Percentiles rank a stretch among this genome's conserved stretches.
Conservation (phyloP, 2,888 invertebrate genomes). For the Cryptocheilus praepositus region DNA sequence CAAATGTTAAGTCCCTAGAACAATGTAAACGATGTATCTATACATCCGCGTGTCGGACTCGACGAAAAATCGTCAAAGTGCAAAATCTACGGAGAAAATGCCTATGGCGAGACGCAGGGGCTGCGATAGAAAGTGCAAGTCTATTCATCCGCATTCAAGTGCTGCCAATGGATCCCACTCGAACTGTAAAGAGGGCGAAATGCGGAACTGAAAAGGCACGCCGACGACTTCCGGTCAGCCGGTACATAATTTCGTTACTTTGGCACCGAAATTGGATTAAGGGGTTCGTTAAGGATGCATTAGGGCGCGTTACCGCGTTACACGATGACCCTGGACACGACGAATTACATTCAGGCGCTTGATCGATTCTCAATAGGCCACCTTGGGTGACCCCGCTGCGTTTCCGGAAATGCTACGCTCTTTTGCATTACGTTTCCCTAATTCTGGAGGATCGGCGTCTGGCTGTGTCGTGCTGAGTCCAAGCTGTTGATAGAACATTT, state of each 20-base stretch:
- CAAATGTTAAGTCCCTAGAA: too few species aligned
- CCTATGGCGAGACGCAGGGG: neutral
- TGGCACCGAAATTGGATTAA: conserved; percentile 68
- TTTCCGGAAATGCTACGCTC: conserved; percentile 39
- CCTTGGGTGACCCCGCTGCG: conserved; percentile 40
- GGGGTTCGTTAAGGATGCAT: conserved; percentile 65
- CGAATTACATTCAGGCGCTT: conserved; percentile 52
- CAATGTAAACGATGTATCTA: too few species aligned
- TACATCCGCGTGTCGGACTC: too few species aligned
- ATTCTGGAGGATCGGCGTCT: neutral
- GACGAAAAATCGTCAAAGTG: conserved; percentile 2
- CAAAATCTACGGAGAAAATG: neutral
- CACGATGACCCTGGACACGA: conserved; percentile 52
- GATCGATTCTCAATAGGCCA: conserved; percentile 55
- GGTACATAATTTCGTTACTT: conserved; percentile 65
- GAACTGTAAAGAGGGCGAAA: conserved; percentile 37
- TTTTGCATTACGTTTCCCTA: conserved; percentile 6
- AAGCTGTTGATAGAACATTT: neutral
- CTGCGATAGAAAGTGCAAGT: neutral
- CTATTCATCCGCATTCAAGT: conserved; percentile 38
- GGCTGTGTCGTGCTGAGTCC: neutral
- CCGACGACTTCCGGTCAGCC: conserved; percentile 66
- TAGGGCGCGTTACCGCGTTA: conserved; percentile 57
- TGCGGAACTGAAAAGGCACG: conserved; percentile 32
- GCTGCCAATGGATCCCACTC: conserved; percentile 42